Evolutionary conservation across 2,888 invertebrate genomes (phyloP).

Genomic region (Pardosa pseudoannulata): DNA sequence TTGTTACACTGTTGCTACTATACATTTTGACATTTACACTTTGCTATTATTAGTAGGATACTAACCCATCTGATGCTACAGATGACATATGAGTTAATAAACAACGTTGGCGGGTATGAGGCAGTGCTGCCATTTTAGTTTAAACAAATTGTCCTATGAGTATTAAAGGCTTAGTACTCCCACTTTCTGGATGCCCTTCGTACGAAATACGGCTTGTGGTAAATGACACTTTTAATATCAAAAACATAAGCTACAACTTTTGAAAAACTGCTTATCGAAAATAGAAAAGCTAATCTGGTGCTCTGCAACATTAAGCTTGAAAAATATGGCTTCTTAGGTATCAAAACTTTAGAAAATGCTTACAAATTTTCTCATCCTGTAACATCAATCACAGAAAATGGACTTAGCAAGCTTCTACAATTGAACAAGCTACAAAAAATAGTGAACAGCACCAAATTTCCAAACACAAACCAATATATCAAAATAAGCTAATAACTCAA

Average conservation of each 20-base stretch:
- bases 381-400: conserved; percentile 44
- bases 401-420: conserved; percentile 31
- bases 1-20: no score
- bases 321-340: conserved; percentile 59
- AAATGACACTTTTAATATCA: conserved; percentile 56
- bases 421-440: not conserved
- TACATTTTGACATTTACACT: no score
- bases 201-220: not conserved
- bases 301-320: conserved; percentile 49
- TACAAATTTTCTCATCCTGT: conserved; percentile 25
- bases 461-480: no score
- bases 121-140: no score
- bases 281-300: conserved; percentile 68
- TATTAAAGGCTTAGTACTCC: no score
- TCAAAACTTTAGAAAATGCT: conserved; percentile 54
- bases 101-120: no score
- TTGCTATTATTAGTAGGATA: no score
- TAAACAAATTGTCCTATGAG: no score
- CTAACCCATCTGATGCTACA: no score
- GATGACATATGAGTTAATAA: no score
- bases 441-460: conserved; percentile 11
- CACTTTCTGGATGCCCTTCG: no score
- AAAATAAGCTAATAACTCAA: no score
- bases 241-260: conserved; percentile 50
- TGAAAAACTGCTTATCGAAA: conserved; percentile 66